Percentiles rank a stretch among this genome's conserved stretches.
Evolutionary conservation across 2,888 invertebrate genomes (phyloP).

Genomic region (Anorthoa munda): DNA sequence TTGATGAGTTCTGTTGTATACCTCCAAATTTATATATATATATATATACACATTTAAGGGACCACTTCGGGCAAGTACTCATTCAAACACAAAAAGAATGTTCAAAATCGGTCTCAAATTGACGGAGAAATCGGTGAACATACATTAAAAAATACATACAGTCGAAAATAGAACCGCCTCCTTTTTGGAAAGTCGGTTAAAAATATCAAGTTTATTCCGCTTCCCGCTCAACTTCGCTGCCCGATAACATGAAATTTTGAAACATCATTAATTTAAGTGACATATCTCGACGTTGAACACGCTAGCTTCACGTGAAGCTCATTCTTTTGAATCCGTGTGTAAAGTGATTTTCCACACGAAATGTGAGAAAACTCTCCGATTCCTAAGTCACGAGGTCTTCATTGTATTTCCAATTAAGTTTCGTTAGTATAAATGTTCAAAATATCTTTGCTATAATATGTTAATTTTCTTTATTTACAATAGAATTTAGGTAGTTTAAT

Average conservation of each 20-base stretch:
- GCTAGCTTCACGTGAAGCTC: slow-evolving; percentile 46
- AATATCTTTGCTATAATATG: slow-evolving; percentile 38
- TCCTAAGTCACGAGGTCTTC: slow-evolving; percentile 52
- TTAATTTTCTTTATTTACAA: slow-evolving; percentile 27
- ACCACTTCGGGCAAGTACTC: no score
- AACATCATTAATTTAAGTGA: slow-evolving; percentile 28
- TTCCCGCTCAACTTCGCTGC: slow-evolving; percentile 26
- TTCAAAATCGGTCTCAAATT: no score
- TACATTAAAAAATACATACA: no score
- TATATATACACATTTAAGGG: no score
- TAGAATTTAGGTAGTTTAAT: no score
- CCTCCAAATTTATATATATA: no score
- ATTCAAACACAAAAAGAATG: no score
- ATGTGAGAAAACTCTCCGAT: slow-evolving; percentile 36
- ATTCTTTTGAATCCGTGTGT: slow-evolving; percentile 32
- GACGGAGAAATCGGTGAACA: no score
- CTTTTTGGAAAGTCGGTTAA: no score
- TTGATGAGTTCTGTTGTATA: no score
- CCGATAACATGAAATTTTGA: slow-evolving; percentile 47
- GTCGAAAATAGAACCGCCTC: no score
- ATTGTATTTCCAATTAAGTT: slow-evolving; percentile 57
- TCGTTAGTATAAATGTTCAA: slow-evolving; percentile 46
- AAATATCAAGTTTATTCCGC: slow-evolving; percentile 10
- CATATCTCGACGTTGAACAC: slow-evolving; percentile 35
- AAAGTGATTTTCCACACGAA: slow-evolving; percentile 57